These are phyloP conservation scores for Malurus elegans DNA, from an alignment of 2,113 vertebrate species.

Conservation along the genomic window DNA sequence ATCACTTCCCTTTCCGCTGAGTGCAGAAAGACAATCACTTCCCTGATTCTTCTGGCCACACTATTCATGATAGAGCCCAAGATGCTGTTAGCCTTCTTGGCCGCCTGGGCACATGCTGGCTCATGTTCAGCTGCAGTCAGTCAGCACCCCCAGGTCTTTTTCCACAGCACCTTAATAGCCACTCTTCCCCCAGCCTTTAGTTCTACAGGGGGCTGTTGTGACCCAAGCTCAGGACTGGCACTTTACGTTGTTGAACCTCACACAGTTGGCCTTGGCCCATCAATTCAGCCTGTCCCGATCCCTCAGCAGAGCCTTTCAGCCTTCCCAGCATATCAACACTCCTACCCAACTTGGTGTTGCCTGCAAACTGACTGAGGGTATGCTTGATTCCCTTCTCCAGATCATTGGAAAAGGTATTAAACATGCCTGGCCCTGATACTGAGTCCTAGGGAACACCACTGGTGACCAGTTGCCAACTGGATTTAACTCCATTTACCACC, in stretches of 20 bases:
- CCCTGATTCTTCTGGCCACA: neutral
- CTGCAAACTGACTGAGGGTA: neutral
- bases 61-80: neutral
- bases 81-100: neutral
- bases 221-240: neutral
- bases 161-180: neutral
- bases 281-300: neutral
- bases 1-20: neutral
- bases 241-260: neutral
- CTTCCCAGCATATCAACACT: neutral
- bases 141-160: neutral
- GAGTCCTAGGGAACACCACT: neutral
- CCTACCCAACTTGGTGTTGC: too few species aligned
- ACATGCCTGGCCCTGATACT: neutral
- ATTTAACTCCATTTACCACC: neutral
- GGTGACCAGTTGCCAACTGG: neutral
- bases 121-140: neutral
- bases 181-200: neutral
- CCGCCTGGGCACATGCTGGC: neutral
- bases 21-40: neutral
- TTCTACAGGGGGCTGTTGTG: neutral
- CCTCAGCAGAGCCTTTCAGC: neutral
- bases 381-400: neutral
- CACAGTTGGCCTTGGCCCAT: neutral
- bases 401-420: neutral